Base-by-base conservation (phyloP, 2,888 invertebrate genomes). In the Schizotus pectinicornis region DNA sequence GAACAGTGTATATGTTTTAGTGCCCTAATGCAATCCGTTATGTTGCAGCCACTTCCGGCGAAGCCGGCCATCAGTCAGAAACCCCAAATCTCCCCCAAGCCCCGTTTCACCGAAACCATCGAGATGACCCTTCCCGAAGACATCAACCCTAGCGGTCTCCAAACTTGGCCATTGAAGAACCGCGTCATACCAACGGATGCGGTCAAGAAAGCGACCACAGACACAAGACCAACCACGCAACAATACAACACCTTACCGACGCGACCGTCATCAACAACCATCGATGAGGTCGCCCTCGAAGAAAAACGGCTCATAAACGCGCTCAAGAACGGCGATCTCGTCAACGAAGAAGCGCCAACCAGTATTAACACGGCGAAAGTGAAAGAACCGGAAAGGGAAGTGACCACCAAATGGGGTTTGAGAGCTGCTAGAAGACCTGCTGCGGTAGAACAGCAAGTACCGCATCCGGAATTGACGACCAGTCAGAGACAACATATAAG, bases 261-360 rank as follows among this genome's bases (percentile, higher is more conserved):
- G 30, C 32, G 47, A 33, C 46, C 63, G 31, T 59, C 61, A 1
- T 58, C 61, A 53, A 65, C 66, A 56, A 67, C 67, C 54, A 67
- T 74, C 49, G 75, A 75, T 60, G 71, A 73, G 63, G 90, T 92
- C 5, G 91, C 90, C n/a, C 83, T 89, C 30, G 92, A 92, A 74
- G 92, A 92, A 75, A 91, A 91, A 76, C 82, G 90, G 48, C 81
- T 92, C 61, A 86, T 92, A 67, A 87, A 91, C 69, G 92, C 92
- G 7, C 79, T 92, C 59, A 89, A 91, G 71, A 90, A 90, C 22
- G 91, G 91, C 8, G 84, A 83, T 30, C 80, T 88, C 3, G 82
- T 87, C 39, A 81, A 79, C 56, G 85, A 85, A 61, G 83, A 83
- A 53, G 74, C 78, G 0, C 63, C 72, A 63, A 48, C 73, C 68